A percentile compares a stretch with the other conserved stretches of the same genome.
These are phyloP conservation scores for Temnothorax nylanderi DNA, from an alignment of 1,140 invertebrate genomes.

Conservation along the genomic window DNA sequence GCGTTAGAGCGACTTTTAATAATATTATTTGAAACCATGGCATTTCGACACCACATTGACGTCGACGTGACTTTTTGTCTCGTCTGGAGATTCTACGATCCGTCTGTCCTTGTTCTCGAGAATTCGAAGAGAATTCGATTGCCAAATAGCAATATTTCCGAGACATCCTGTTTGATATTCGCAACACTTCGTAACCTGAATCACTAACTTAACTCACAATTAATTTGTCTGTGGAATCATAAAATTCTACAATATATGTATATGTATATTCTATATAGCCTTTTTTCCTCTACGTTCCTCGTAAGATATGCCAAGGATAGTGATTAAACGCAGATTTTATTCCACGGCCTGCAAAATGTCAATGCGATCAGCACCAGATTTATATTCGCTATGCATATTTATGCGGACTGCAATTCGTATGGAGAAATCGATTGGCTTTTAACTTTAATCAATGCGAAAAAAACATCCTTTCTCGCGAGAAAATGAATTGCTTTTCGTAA, in stretches of 20 bases:
- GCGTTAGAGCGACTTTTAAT: no score
- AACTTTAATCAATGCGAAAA: background rate
- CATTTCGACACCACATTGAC: no score
- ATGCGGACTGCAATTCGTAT: background rate
- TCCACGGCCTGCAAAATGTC: background rate
- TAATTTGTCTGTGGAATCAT: background rate
- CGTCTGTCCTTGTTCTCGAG: background rate
- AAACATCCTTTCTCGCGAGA: background rate
- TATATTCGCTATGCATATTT: conserved; percentile 18
- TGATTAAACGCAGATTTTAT: conserved; percentile 1
- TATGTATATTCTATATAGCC: background rate
- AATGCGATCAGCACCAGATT: background rate
- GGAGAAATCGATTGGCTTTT: background rate
- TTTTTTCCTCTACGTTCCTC: background rate
- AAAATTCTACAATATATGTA: conserved; percentile 10
- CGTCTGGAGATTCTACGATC: background rate
- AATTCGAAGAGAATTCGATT: background rate
- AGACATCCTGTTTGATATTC: background rate
- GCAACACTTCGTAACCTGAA: background rate
- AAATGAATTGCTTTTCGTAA: background rate
- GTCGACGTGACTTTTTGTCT: no score
- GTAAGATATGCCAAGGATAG: background rate
- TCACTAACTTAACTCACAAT: background rate
- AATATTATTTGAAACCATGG: no score
- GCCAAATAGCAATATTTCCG: background rate